Percentiles rank a stretch among this genome's conserved stretches.
These are phyloP conservation scores for Phalacrocorax brasilianus DNA, from an alignment of 2,113 vertebrate genomes.

Conservation along the genomic window DNA sequence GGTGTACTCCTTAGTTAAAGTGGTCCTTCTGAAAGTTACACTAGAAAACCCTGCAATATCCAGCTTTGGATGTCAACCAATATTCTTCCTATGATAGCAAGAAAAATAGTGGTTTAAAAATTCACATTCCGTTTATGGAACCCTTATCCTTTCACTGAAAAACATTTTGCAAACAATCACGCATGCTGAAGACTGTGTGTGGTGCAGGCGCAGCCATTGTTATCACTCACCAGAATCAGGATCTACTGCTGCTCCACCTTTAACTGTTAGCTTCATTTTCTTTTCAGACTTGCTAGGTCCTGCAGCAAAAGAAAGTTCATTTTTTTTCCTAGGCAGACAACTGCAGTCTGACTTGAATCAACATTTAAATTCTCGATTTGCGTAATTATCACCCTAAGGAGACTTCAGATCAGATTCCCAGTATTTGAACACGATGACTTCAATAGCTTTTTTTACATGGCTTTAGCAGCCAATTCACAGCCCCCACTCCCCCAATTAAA, in stretches of 20 bases:
- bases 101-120: neutral
- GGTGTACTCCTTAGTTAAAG: fast-evolving
- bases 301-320: conserved; percentile 36
- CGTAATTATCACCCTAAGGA: conserved; percentile 13
- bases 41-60: neutral
- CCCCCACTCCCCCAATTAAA: neutral
- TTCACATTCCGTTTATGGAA: neutral
- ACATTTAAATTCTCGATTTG: neutral
- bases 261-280: conserved; percentile 97
- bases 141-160: neutral
- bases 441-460: neutral
- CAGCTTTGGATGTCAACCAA: neutral
- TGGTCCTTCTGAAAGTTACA: neutral
- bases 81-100: neutral
- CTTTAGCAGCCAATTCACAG: neutral
- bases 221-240: conserved; percentile 89
- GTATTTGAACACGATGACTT: neutral
- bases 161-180: neutral
- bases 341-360: neutral
- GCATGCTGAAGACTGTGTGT: neutral
- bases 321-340: neutral
- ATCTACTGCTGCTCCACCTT: conserved; percentile 96
- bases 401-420: neutral
- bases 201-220: neutral
- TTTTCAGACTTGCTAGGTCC: conserved; percentile 89